These are phyloP conservation scores for Elgaria multicarinata DNA, from an alignment of 2,113 vertebrate genomes.

Conservation along the genomic window DNA sequence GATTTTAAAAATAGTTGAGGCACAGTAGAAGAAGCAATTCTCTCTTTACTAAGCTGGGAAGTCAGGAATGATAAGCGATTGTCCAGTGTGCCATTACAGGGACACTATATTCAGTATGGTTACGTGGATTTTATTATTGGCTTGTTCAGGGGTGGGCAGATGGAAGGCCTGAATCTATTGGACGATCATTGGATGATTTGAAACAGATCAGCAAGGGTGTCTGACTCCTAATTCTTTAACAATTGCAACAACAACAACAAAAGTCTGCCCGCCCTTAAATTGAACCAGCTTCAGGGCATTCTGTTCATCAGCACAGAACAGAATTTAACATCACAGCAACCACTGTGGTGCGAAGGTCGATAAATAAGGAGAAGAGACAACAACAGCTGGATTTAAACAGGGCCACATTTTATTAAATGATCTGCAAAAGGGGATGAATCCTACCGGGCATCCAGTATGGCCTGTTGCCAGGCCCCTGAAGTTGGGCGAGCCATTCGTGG, in stretches of 20 bases:
- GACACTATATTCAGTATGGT: not conserved
- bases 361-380: too few relatives aligned
- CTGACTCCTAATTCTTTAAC: not conserved
- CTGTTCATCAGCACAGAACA: not conserved
- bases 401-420: too few relatives aligned
- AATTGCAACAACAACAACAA: not conserved
- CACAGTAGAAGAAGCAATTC: slow-evolving; percentile 22
- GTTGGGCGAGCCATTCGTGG: too few relatives aligned
- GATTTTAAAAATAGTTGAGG: slow-evolving; percentile 33
- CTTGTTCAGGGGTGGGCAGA: not conserved
- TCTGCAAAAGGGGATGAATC: too few relatives aligned
- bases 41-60: slow-evolving; percentile 26
- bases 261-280: not conserved
- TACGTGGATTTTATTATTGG: not conserved
- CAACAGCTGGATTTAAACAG: too few relatives aligned
- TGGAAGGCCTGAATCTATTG: not conserved
- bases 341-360: too few relatives aligned
- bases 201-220: not conserved
- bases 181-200: not conserved
- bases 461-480: too few relatives aligned
- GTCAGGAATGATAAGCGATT: not conserved
- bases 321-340: too few relatives aligned
- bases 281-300: not conserved
- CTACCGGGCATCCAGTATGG: too few relatives aligned
- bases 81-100: not conserved